phyloP scores from a whole-genome alignment of 1,140 invertebrate species.

The Cryptotermes secundus region DNA sequence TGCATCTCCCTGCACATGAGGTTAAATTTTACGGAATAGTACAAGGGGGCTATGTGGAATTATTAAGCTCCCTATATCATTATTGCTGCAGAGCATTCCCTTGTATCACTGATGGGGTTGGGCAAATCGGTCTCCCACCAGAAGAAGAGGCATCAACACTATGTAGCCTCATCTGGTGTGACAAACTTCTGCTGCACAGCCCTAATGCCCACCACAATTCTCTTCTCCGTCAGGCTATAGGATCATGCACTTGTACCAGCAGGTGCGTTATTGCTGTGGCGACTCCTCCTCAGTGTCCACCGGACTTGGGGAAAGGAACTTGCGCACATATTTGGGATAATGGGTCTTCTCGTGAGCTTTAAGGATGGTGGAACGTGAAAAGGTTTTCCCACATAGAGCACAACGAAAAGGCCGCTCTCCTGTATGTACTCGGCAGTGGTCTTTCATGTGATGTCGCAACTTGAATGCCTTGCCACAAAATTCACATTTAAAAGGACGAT shows the following conservation, averaged over 20 bases:
- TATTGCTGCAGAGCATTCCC: slow-evolving; percentile 49
- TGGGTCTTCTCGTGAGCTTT: slow-evolving; percentile 91
- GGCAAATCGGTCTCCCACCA: background rate
- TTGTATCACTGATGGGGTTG: slow-evolving; percentile 59
- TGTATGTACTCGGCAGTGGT: slow-evolving; percentile 87
- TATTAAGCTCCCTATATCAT: slow-evolving; percentile 23
- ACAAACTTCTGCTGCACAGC: too few relatives aligned
- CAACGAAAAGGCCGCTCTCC: slow-evolving; percentile 88
- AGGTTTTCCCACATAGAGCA: slow-evolving; percentile 83
- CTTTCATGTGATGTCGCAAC: slow-evolving; percentile 87
- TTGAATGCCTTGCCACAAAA: slow-evolving; percentile 90
- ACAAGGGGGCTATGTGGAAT: slow-evolving; percentile 25
- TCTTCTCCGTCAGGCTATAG: background rate
- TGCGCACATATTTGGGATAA: slow-evolving; percentile 84
- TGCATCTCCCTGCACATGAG: slow-evolving; percentile 24
- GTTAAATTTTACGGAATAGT: slow-evolving; percentile 29
- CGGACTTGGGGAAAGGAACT: slow-evolving; percentile 80
- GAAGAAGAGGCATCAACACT: too few relatives aligned
- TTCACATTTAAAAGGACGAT: slow-evolving; percentile 86
- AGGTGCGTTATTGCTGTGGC: slow-evolving; percentile 48
- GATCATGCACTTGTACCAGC: slow-evolving; percentile 13
- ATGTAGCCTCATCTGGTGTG: too few relatives aligned
- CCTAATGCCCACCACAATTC: too few relatives aligned
- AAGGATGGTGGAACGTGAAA: slow-evolving; percentile 83
- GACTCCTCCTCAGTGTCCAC: slow-evolving; percentile 70